Conservation (phyloP, 2,113 vertebrate genomes). For the Geothlypis trichas region DNA sequence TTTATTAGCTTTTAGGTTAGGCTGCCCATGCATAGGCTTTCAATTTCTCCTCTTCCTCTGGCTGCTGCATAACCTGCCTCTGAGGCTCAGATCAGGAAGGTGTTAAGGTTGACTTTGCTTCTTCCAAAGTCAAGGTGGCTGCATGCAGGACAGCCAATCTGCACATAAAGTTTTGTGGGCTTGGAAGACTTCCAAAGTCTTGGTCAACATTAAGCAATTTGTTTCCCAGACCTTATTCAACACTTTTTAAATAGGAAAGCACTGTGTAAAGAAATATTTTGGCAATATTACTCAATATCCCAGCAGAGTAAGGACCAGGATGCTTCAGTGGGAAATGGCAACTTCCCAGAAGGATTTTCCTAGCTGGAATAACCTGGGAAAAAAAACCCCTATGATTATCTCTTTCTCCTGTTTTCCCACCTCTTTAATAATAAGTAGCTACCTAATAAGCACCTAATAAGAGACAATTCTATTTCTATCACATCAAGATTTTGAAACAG, state of each 20-base stretch:
- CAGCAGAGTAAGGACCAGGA: background rate
- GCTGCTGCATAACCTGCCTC: background rate
- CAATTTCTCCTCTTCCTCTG: background rate
- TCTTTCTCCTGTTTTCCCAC: background rate
- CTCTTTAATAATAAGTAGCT: background rate
- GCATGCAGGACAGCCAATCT: background rate
- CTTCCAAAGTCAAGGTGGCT: background rate
- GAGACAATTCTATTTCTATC: background rate
- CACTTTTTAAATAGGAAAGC: background rate
- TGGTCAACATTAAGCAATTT: background rate
- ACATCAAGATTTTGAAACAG: background rate
- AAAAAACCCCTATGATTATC: accelerated
- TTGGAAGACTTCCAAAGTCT: background rate
- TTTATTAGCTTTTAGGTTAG: slow-evolving; percentile 11
- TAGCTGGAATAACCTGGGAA: background rate
- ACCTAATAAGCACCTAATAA: background rate
- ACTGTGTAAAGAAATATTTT: background rate
- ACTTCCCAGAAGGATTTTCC: background rate
- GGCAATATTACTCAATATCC: accelerated
- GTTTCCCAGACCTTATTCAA: background rate
- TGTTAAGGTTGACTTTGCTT: background rate
- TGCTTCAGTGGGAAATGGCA: background rate
- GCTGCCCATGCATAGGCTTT: background rate
- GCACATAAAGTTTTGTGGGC: background rate
- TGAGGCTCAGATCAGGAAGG: background rate